These are phyloP conservation scores for Ageneiosus marmoratus DNA, from an alignment of 2,113 vertebrate genomes.

Conservation along the genomic window DNA sequence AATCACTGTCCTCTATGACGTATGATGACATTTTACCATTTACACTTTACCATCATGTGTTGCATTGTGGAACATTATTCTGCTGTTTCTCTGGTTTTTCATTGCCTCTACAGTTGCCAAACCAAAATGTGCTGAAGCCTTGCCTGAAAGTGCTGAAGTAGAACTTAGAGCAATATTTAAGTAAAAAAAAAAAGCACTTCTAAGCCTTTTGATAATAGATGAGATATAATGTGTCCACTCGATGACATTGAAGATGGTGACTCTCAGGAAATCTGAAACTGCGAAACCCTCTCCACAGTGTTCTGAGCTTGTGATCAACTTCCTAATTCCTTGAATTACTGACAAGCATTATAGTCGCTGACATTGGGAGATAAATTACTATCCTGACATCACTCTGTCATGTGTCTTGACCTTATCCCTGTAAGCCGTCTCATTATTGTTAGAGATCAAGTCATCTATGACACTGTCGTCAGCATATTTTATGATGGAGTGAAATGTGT, in stretches of 20 bases:
- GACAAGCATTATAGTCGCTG: background rate
- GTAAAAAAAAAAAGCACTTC: background rate
- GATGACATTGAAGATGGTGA: background rate
- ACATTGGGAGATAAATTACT: conserved; percentile 11
- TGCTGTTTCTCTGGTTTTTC: background rate
- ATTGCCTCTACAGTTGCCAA: background rate
- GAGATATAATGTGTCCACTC: background rate
- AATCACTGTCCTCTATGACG: background rate
- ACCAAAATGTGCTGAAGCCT: background rate
- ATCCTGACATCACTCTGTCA: conserved; percentile 19
- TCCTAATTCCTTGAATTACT: background rate
- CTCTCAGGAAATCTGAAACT: background rate
- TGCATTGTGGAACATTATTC: background rate
- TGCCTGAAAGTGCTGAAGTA: background rate
- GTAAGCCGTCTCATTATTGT: background rate
- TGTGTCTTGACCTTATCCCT: background rate
- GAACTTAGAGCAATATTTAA: background rate
- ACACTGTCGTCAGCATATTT: background rate
- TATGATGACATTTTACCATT: background rate
- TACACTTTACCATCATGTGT: background rate
- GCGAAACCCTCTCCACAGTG: background rate
- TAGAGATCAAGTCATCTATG: background rate
- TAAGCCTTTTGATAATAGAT: background rate
- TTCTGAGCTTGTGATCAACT: background rate
- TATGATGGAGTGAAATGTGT: background rate